Evolutionary conservation across 2,888 invertebrate genomes (phyloP), one percentile per base, ranked within the genome.

Genomic region (Eledona agricola): DNA sequence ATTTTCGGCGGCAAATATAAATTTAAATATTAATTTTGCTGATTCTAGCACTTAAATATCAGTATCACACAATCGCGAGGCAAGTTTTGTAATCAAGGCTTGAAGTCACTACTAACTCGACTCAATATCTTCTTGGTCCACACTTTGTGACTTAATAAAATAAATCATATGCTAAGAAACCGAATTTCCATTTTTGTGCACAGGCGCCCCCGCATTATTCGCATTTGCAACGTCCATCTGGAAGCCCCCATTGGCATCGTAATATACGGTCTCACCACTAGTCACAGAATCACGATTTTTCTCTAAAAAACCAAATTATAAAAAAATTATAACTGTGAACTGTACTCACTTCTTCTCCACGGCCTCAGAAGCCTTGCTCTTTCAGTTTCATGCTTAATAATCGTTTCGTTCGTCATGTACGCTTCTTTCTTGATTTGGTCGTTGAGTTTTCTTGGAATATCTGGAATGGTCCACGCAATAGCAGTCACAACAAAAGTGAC

Each of bases 391-490:
- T 86, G 81, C 61, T 85, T 82, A 51, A 90, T 86, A 56, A 90
- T 87, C 55, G 85, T 83, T 68, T 89, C 88, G 65, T 87, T 88
- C 5, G 87, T 83, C 58, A 86, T 78, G 70, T 86, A 88, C 5
- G 85, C 84, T 71, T 90, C 89, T 12, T 86, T 80, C 57, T 87
- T 84, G 16, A 90, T 87, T 65, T 84, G 82, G 63, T 89, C 86
- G 43, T 82, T 80, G 42, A 93, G 76, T 67, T 85, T 83, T 19
- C 81, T 79, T 0, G 91, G 88, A 23, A 87, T 79, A 70, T 91
- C 91, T 0, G 92, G 90, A 59, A 92, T 88, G 10, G 87, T 76
- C 86, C 88, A 90, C 46, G 88, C 85, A 2, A 91, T 82, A 4
- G 83, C 73, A 62, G 86, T 85, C 58, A 89, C 87, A 35, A 89